Evolutionary conservation across 2,888 invertebrate species (phyloP), one percentile per base, ranked within the genome.

Genomic region (Eucera pruinosa): DNA sequence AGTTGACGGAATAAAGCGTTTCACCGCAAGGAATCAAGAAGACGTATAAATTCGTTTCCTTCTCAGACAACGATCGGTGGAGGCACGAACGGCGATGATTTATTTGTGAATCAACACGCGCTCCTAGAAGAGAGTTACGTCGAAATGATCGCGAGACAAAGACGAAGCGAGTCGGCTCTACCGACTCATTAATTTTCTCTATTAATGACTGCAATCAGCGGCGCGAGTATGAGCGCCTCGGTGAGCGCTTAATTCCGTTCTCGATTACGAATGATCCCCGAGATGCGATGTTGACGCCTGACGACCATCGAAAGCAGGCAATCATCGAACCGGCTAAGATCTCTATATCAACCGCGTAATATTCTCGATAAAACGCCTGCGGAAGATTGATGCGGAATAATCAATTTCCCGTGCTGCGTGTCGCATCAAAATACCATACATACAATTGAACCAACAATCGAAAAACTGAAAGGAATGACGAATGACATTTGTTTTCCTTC

Each of bases 161-260:
- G 84, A 84, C 74, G 77, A 78, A 80, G 80, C 78, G 81, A 76
- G 77, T 73, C 73, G 68, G 61, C 54, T 70, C 73, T 65, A 61
- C 74, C 52, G 78, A 70, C 81, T 85, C 83, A 85, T 85, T 85
- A 85, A 85, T 85, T 83, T 85, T 78, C 79, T 80, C 85, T 85
- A 85, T 85, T 85, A 85, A 85, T 85, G 85, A 83, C 81, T 61
- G 81, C 85, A 81, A 81, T 83, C 85, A 85, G 61, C 81, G 71
- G 73, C 65, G 73, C 73, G 58, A 78, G 80, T 77, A 36, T 11
- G 72, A 66, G 73, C 47, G 25, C 23, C 80, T 62, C 74, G 79
- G 73, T 80, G 85, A 85, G 74, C 72, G 85, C 85, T 85, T 80
- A 81, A 85, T 85, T 83, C 78, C 62, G 74, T 81, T 81, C 85